phyloP scores from a whole-genome alignment of 1,140 invertebrate species.

The Popillia japonica region DNA sequence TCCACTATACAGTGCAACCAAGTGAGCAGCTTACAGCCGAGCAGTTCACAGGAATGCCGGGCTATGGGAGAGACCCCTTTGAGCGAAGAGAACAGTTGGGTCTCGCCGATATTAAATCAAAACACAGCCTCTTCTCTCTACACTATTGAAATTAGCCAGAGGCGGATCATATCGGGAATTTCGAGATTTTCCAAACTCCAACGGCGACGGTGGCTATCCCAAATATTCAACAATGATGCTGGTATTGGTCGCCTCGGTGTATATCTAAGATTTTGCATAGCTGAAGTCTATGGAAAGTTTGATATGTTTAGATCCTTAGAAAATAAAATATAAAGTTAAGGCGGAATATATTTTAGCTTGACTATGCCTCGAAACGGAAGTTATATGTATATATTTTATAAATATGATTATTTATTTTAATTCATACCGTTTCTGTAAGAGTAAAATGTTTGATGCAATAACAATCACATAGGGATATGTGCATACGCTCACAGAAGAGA shows the following conservation, averaged over 20 bases:
- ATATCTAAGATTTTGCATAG: background rate
- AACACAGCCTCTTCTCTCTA: background rate
- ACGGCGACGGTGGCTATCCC: background rate
- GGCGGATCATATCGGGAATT: conserved; percentile 2
- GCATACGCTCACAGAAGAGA: too few relatives aligned
- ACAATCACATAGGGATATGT: too few relatives aligned
- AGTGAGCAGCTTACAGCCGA: background rate
- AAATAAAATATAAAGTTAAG: too few relatives aligned
- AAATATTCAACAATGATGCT: background rate
- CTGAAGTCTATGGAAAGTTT: too few relatives aligned
- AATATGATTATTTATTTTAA: too few relatives aligned
- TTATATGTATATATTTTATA: too few relatives aligned
- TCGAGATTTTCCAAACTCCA: background rate
- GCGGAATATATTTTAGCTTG: too few relatives aligned
- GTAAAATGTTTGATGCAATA: too few relatives aligned
- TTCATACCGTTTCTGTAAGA: too few relatives aligned
- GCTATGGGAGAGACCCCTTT: background rate
- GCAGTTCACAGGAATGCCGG: background rate
- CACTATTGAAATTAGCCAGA: background rate
- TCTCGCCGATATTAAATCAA: background rate
- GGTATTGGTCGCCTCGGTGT: background rate
- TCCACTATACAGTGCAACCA: background rate
- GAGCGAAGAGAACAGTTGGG: background rate
- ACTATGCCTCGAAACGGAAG: too few relatives aligned
- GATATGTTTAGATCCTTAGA: too few relatives aligned